These are phyloP conservation scores for Hedya salicella DNA, from an alignment of 2,888 invertebrate genomes.

Conservation along the genomic window DNA sequence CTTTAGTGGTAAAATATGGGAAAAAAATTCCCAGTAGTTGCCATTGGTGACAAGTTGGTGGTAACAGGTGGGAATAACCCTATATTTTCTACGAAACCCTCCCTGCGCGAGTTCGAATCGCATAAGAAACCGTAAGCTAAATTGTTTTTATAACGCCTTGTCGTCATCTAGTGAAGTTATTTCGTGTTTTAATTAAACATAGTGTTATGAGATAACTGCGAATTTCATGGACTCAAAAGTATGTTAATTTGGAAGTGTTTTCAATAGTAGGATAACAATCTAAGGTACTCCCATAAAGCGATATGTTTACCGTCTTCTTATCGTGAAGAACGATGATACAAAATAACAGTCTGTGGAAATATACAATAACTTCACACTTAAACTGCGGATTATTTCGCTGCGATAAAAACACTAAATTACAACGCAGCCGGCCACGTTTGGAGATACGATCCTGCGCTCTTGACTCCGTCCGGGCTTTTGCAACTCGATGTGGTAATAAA, in stretches of 20 bases:
- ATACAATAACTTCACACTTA: constrained; percentile 1
- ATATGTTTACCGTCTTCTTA: background rate
- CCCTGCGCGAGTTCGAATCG: no score
- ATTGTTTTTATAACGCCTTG: no score
- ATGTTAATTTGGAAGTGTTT: background rate
- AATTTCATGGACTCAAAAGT: no score
- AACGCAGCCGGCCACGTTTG: constrained; percentile 19
- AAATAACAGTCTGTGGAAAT: constrained; percentile 1
- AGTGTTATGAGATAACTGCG: no score
- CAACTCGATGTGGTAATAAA: constrained; percentile 34
- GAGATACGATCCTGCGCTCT: constrained; percentile 40
- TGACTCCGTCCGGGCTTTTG: constrained; percentile 39
- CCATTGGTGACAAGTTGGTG: no score
- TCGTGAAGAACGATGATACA: constrained; percentile 2
- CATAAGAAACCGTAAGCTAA: no score
- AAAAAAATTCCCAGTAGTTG: no score
- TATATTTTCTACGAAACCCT: no score
- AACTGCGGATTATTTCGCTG: background rate
- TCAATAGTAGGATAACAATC: background rate
- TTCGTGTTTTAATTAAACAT: no score
- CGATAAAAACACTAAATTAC: constrained; percentile 36
- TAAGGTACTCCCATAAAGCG: background rate
- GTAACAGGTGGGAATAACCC: no score
- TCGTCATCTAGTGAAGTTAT: no score
- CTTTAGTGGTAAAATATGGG: no score